A percentile compares a stretch with the other conserved stretches of the same genome.
phyloP scores from a whole-genome alignment of 2,113 vertebrate species.

The Cromileptes altivelis region DNA sequence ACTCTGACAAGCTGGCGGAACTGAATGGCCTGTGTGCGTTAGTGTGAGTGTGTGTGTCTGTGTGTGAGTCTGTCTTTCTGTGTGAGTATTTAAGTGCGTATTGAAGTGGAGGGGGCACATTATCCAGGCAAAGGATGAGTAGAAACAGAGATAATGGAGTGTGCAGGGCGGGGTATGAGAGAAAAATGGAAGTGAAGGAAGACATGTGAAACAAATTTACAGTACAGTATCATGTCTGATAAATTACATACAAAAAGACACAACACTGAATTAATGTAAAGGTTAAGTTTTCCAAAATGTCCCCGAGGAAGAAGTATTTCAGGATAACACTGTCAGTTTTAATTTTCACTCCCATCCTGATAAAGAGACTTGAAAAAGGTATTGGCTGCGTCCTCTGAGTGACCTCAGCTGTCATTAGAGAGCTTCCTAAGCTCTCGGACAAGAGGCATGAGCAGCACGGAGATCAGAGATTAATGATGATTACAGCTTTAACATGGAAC shows the following conservation, averaged over 20 bases:
- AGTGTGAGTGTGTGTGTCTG: slow-evolving; percentile 20
- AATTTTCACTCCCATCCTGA: neutral
- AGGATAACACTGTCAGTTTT: neutral
- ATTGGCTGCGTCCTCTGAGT: neutral
- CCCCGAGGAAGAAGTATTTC: neutral
- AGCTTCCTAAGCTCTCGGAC: neutral
- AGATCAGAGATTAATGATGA: neutral
- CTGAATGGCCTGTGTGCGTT: slow-evolving; percentile 60
- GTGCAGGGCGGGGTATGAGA: neutral
- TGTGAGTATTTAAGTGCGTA: slow-evolving; percentile 36
- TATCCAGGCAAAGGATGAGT: slow-evolving; percentile 61
- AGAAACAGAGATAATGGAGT: slow-evolving; percentile 61
- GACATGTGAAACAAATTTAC: neutral
- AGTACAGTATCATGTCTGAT: neutral
- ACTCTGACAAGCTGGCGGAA: slow-evolving; percentile 75
- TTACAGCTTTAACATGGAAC: neutral
- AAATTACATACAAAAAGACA: neutral
- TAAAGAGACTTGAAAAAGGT: neutral
- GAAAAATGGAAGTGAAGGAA: slow-evolving; percentile 16
- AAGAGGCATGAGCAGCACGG: neutral
- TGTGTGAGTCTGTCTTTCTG: slow-evolving; percentile 13
- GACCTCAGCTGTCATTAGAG: slow-evolving; percentile 3
- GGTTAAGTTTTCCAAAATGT: neutral
- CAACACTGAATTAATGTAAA: neutral
- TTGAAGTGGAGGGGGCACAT: slow-evolving; percentile 51